Base-by-base conservation (phyloP, 2,888 invertebrate species). In the Phengaris alcon region DNA sequence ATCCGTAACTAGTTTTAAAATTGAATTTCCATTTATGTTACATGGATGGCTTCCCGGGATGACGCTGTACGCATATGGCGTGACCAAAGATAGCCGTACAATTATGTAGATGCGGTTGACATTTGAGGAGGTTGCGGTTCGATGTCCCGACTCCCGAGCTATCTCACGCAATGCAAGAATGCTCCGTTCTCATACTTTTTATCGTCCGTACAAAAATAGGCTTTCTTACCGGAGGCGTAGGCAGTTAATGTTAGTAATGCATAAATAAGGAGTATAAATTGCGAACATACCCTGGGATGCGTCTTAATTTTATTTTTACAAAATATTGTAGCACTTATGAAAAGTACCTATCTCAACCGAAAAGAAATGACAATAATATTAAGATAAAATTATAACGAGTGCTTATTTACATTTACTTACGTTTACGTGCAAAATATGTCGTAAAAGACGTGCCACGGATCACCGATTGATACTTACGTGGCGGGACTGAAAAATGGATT, bases 61-160 rank as follows among this genome's bases (percentile, higher is more conserved):
- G 81, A 82, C 79, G 79, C 79, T 77, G 78, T 78, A 79, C 82
- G 80, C 82, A 81, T 82, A 82, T 82, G 81, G 84, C 79, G 82
- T 85, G 86, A 77, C 77, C 80, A 82, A 75, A 84, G 85, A 86
- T 85, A 86, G 85, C 83, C 79, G 81, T 86, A 84, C 83, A 87
- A 87, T 88, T 87, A 87, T 84, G 82, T 84, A 83, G 84, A 86
- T 83, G 88, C 84, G 88, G 89, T 89, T 90, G 91, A 88, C 87
- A 91, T 86, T 84, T 81, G 88, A 92, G 76, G 79, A 77, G 82
- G 82, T 80, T 81, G 82, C 81, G 82, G 85, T 78, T 70, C 79
- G 76, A 85, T 84, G 85, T 82, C 86, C 85, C 84, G 84, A 81
- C 85, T 82, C 86, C 85, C 84, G 84, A 81, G 81, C 81, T 82